These are phyloP conservation scores for Montipora sp. DNA, from an alignment of 64 coral and sea anemone genomes.

Conservation along the genomic window DNA sequence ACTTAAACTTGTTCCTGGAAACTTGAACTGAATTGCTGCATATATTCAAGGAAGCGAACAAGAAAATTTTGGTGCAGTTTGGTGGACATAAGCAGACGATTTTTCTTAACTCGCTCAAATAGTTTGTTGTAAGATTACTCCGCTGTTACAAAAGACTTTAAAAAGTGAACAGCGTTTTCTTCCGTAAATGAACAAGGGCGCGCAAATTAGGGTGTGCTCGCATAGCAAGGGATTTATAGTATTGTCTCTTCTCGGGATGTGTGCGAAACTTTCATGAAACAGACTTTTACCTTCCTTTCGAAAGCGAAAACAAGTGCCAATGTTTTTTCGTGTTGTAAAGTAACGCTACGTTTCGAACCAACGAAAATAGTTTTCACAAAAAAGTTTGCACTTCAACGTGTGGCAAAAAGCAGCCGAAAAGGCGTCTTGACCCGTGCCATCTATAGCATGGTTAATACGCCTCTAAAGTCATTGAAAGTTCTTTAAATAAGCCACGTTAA, in stretches of 20 bases:
- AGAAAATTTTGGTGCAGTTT: neutral
- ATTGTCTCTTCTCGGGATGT: neutral
- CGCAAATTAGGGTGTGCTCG: neutral
- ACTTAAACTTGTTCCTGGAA: slow-evolving; percentile 1
- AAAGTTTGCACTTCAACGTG: too few relatives aligned
- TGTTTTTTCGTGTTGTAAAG: too few relatives aligned
- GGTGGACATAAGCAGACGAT: slow-evolving; percentile 6
- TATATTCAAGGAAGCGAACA: slow-evolving; percentile 35
- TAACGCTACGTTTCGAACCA: too few relatives aligned
- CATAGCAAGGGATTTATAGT: neutral
- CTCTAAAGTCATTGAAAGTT: too few relatives aligned
- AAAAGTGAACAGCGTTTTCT: neutral
- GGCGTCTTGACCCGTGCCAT: too few relatives aligned
- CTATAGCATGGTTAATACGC: too few relatives aligned
- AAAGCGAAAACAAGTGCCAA: too few relatives aligned
- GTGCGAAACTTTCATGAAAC: neutral
- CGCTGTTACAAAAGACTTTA: neutral
- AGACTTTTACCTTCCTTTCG: too few relatives aligned
- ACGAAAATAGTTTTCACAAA: too few relatives aligned
- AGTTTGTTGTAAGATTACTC: slow-evolving; percentile 22
- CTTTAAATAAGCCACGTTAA: too few relatives aligned
- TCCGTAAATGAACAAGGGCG: neutral
- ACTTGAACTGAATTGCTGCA: slow-evolving; percentile 28
- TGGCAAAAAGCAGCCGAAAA: too few relatives aligned
- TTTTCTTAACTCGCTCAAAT: slow-evolving; percentile 11